Percentiles rank a stretch among this genome's conserved stretches.
phyloP scores from a whole-genome alignment of 2,113 vertebrate species.

The Plecturocebus donacophilus region DNA sequence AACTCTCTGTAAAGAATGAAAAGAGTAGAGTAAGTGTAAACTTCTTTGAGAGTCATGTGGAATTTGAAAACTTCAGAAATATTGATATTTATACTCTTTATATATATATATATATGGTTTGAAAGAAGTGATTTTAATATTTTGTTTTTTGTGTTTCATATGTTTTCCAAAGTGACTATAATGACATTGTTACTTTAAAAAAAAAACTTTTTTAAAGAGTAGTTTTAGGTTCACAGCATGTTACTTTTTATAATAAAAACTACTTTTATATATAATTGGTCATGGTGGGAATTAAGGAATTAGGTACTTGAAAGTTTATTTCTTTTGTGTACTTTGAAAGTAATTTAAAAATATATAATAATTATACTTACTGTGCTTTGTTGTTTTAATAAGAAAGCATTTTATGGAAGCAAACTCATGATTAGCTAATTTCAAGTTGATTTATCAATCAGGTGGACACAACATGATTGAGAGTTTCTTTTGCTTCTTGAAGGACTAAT shows the following conservation, averaged over 20 bases:
- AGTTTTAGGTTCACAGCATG: background rate
- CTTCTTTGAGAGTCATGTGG: background rate
- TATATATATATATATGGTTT: background rate
- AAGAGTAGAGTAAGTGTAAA: background rate
- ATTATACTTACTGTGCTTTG: background rate
- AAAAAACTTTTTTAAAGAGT: background rate
- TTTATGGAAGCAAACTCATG: background rate
- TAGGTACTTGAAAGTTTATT: background rate
- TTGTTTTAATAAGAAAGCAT: background rate
- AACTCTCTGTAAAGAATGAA: background rate
- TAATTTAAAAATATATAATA: background rate
- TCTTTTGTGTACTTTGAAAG: background rate
- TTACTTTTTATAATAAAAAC: background rate
- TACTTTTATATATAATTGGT: background rate
- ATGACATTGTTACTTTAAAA: background rate
- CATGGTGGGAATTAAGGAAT: background rate
- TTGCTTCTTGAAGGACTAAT: background rate
- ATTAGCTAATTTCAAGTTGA: background rate
- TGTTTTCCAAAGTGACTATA: background rate
- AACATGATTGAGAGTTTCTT: background rate
- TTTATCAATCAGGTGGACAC: background rate
- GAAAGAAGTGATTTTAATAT: background rate
- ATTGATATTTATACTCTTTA: background rate
- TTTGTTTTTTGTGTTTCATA: background rate
- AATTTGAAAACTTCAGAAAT: conserved; percentile 6